Base-by-base conservation (phyloP, 2,113 vertebrate species). In the Lycocorax pyrrhopterus region DNA sequence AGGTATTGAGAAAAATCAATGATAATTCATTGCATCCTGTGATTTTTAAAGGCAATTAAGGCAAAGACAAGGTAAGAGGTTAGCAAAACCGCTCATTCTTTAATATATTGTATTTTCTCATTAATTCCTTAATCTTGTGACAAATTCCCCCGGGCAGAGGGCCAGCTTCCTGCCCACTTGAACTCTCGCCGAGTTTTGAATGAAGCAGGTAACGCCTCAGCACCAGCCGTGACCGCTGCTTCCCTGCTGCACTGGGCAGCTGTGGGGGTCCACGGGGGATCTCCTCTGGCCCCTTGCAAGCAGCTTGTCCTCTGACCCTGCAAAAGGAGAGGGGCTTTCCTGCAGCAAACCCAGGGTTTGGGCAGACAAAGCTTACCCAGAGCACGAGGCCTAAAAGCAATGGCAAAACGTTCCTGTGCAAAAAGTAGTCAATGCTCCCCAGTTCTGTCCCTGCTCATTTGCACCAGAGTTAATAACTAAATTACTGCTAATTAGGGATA, bases 31-130 rank as follows among this genome's bases (percentile, higher is more conserved):
- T 86, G 95, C 22, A 89, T 81, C 83, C 85, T 44, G 25, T 69
- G 92, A 96, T 96, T 96, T 94, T 93, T 96, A 96, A 92, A 96
- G 88, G 95, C 90, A 90, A 96, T 96, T 96, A 96, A 96, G 93
- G 88, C 55, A 86, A 63, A 93, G 96, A 95, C 94, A 94, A 96
- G 96, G 96, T 94, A 96, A 97, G 96, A 95, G 96, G 95, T 96
- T 96, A 96, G 69, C 79, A 79, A 96, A 96, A 95, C 92, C 90
- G 75, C 94, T 95, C 94, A 87, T 78, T 84, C 92, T 87, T 96
- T 96, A 97, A 95, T 95, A 95, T 82, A 96, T 96, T 92, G 96
- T 90, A 96, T 91, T 90, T 96, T 86, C 91, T 93, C 96, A 96
- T 97, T 96, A 97, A 96, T 96, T 96, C 93, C 43, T 88, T 95